These are phyloP conservation scores for Tinamus major DNA, from an alignment of 2,797 vertebrate genomes.

Conservation along the genomic window DNA sequence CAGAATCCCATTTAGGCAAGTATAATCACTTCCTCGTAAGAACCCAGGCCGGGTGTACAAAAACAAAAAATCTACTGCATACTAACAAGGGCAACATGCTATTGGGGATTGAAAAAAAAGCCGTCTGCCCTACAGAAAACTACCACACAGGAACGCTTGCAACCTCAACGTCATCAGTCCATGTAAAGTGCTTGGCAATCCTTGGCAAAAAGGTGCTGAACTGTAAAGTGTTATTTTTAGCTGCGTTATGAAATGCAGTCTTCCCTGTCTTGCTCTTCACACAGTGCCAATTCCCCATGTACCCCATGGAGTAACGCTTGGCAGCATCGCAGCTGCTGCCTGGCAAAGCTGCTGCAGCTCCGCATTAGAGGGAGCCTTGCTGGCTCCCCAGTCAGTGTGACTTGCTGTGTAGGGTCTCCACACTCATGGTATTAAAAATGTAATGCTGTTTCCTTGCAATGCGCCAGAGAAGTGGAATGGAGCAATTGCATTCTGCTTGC, in stretches of 20 bases:
- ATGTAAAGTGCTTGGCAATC: not conserved
- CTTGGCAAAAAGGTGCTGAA: not conserved
- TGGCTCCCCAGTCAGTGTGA: not conserved
- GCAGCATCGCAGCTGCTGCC: not conserved
- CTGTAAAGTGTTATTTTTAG: not conserved
- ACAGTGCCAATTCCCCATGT: not conserved
- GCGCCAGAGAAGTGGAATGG: not conserved
- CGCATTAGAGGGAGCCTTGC: not conserved
- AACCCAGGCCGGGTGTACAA: conserved; percentile 17
- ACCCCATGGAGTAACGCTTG: not conserved
- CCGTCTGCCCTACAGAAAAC: conserved; percentile 18
- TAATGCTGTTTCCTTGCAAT: not conserved
- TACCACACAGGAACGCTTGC: not conserved
- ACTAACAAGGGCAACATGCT: not conserved
- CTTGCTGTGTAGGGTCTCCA: not conserved
- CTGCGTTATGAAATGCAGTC: not conserved
- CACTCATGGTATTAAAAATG: not conserved
- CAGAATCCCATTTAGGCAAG: conserved; percentile 55
- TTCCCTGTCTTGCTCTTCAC: not conserved
- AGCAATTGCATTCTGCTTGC: not conserved
- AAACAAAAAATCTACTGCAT: conserved; percentile 46
- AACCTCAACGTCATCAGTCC: not conserved
- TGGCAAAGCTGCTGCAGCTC: not conserved
- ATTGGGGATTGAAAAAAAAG: not conserved
- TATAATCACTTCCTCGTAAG: conserved; percentile 65